These are phyloP conservation scores for Brachyalestes nurse DNA, from an alignment of 2,797 vertebrate genomes.

Conservation along the genomic window DNA sequence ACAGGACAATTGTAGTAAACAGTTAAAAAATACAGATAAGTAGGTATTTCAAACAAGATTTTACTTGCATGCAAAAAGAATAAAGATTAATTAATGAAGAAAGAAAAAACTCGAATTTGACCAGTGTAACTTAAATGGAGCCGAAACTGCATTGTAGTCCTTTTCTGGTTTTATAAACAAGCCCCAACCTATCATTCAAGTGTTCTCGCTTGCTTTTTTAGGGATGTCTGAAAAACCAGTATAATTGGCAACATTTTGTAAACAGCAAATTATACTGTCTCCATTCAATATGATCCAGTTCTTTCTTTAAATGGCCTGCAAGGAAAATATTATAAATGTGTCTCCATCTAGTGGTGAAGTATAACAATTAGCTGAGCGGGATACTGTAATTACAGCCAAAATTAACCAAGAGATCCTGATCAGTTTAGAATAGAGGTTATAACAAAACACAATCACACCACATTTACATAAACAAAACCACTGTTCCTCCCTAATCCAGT, in stretches of 20 bases:
- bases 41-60: too few species aligned
- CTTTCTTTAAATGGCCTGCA: not conserved
- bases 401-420: not conserved
- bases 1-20: not conserved
- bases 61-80: not conserved
- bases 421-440: too few species aligned
- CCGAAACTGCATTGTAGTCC: not conserved
- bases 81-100: not conserved
- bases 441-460: not conserved
- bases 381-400: not conserved
- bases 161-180: not conserved
- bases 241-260: slow-evolving; percentile 27
- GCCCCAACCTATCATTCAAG: not conserved
- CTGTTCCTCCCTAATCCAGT: not conserved
- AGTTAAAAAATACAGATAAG: not conserved
- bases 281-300: slow-evolving; percentile 1
- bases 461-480: not conserved
- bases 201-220: slow-evolving; percentile 18
- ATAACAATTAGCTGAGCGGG: not conserved
- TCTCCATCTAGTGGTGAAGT: slow-evolving; percentile 59
- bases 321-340: slow-evolving; percentile 42
- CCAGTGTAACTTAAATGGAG: not conserved
- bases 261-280: slow-evolving; percentile 17
- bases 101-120: not conserved
- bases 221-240: slow-evolving; percentile 11